A percentile compares a stretch with the other conserved stretches of the same genome.
Conservation (phyloP, 1,140 invertebrate genomes). For the Prorops nasuta region DNA sequence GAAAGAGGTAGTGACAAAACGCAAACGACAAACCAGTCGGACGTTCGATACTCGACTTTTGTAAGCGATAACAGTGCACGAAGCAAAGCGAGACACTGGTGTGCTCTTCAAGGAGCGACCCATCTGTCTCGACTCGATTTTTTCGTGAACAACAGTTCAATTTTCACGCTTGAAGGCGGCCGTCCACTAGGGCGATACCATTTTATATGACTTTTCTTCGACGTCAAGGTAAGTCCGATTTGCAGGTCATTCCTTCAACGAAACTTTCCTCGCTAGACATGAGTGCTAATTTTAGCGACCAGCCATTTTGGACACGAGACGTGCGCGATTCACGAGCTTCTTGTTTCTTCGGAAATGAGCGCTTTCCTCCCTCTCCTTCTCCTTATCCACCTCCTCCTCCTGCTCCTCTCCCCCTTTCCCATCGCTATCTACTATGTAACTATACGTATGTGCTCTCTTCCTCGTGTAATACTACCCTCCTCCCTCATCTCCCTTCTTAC, state of each 20-base stretch:
- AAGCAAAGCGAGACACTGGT: conserved; percentile 17
- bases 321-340: conserved; percentile 18
- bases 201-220: conserved; percentile 83
- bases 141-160: conserved; percentile 36
- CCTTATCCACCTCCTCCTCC: not conserved
- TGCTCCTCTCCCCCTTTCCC: not conserved
- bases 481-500: not conserved
- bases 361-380: conserved; percentile 2
- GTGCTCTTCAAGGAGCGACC: conserved; percentile 41
- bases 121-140: conserved; percentile 45
- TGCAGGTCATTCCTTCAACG: not conserved
- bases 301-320: conserved; percentile 49
- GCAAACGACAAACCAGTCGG: no score
- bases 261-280: conserved; percentile 1
- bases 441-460: not conserved
- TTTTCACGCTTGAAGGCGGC: conserved; percentile 55
- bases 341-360: conserved; percentile 24
- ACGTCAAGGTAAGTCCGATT: conserved; percentile 64
- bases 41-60: conserved; percentile 4
- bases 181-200: conserved; percentile 79
- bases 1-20: no score
- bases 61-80: conserved; percentile 5
- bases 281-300: conserved; percentile 42
- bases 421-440: not conserved
- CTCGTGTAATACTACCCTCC: not conserved